Evolutionary conservation across 2,888 invertebrate species (phyloP).

Genomic region (Rotaria magnacalcarata): DNA sequence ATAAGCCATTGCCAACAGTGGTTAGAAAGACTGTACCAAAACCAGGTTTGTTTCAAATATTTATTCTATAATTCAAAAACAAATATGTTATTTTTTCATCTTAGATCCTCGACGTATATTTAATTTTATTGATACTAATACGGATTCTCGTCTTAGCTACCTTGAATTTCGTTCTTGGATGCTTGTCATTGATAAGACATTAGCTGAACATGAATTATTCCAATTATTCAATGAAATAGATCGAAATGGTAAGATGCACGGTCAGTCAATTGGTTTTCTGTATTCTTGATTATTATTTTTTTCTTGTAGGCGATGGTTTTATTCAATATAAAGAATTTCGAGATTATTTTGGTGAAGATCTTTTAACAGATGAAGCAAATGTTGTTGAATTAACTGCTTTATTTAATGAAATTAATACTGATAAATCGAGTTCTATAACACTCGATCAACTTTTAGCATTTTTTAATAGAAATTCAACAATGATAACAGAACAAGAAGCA

Average conservation of each 20-base stretch:
- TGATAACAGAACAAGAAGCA: neutral
- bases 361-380: neutral
- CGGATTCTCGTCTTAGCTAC: neutral
- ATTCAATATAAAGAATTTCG: slow-evolving; percentile 33
- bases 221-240: neutral
- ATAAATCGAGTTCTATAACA: neutral
- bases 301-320: neutral
- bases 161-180: slow-evolving; percentile 28
- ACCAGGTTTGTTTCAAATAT: neutral
- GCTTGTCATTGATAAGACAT: slow-evolving; percentile 2
- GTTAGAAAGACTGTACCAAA: neutral
- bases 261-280: neutral
- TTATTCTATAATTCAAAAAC: no score
- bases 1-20: neutral
- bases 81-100: neutral
- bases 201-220: slow-evolving; percentile 34
- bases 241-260: neutral
- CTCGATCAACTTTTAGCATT: neutral
- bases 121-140: slow-evolving; percentile 17
- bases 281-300: neutral
- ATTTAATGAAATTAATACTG: slow-evolving; percentile 15
- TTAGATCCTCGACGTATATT: neutral
- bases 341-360: slow-evolving; percentile 31
- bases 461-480: neutral
- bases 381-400: neutral